These are phyloP conservation scores for Oenanthe melanoleuca DNA, from an alignment of 2,113 vertebrate species.

Conservation along the genomic window DNA sequence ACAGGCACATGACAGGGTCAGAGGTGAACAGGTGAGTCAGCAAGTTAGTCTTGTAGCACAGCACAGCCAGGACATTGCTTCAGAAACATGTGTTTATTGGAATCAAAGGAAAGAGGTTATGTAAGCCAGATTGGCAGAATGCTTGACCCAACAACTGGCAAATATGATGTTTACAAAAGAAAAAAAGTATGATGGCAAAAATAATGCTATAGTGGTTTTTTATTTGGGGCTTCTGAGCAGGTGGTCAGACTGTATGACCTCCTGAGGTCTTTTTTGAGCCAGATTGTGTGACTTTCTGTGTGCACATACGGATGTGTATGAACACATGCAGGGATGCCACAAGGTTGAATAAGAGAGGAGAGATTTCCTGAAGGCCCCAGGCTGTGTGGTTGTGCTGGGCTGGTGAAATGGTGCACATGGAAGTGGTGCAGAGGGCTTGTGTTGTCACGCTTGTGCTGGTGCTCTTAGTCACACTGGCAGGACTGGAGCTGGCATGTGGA, in stretches of 20 bases:
- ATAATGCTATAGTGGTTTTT: background rate
- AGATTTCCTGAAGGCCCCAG: background rate
- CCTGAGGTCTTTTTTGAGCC: background rate
- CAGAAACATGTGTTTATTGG: background rate
- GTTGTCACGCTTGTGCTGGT: background rate
- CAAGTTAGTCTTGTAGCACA: background rate
- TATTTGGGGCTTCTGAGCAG: background rate
- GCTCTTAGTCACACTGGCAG: background rate
- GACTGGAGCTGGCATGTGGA: background rate
- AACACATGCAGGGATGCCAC: background rate
- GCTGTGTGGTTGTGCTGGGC: background rate
- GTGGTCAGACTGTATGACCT: background rate
- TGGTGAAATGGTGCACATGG: background rate
- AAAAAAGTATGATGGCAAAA: background rate
- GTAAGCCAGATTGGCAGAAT: background rate
- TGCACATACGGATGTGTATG: fast-evolving
- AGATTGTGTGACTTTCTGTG: background rate
- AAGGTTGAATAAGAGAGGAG: background rate
- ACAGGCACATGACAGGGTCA: background rate
- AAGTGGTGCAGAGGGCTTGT: background rate
- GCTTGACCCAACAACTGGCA: background rate
- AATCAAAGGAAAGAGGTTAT: background rate
- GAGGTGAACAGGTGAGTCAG: background rate
- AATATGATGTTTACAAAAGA: background rate
- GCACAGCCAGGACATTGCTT: background rate